Percentiles rank a stretch among this genome's conserved stretches.
These are phyloP conservation scores for Prietella phreatophila DNA, from an alignment of 2,113 vertebrate species.

Conservation along the genomic window DNA sequence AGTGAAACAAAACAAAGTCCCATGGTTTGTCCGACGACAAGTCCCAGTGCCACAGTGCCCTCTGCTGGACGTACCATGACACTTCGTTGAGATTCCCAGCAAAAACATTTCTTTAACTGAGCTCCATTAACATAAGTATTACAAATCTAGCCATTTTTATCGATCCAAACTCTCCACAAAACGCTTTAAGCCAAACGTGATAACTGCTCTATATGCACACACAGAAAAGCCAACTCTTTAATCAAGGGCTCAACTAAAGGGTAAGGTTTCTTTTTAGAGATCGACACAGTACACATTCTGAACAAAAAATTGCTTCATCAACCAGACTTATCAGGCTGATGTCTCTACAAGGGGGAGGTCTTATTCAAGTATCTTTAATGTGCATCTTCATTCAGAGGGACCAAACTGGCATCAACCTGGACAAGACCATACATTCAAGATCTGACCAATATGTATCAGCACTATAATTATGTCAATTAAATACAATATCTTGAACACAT, in stretches of 20 bases:
- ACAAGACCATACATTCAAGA: background rate
- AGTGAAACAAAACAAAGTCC: too few species aligned
- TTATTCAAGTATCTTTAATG: background rate
- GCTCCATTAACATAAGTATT: background rate
- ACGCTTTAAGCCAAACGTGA: too few species aligned
- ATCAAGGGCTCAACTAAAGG: too few species aligned
- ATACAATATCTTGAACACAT: too few species aligned
- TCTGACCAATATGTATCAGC: background rate
- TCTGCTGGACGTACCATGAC: too few species aligned
- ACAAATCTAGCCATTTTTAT: background rate
- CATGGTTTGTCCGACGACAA: too few species aligned
- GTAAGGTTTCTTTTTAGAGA: background rate
- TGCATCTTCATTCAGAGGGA: background rate
- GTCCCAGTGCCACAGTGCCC: too few species aligned
- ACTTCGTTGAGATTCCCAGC: too few species aligned
- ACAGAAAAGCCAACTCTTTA: background rate
- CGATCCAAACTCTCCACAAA: background rate
- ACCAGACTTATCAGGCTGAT: background rate
- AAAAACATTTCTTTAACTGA: too few species aligned
- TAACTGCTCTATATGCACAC: too few species aligned
- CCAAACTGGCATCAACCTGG: background rate
- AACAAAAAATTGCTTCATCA: background rate
- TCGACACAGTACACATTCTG: background rate
- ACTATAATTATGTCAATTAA: background rate
- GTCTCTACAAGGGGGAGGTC: background rate